Evolutionary conservation across 2,888 invertebrate genomes (phyloP).

Genomic region (Autographa pulchrina): DNA sequence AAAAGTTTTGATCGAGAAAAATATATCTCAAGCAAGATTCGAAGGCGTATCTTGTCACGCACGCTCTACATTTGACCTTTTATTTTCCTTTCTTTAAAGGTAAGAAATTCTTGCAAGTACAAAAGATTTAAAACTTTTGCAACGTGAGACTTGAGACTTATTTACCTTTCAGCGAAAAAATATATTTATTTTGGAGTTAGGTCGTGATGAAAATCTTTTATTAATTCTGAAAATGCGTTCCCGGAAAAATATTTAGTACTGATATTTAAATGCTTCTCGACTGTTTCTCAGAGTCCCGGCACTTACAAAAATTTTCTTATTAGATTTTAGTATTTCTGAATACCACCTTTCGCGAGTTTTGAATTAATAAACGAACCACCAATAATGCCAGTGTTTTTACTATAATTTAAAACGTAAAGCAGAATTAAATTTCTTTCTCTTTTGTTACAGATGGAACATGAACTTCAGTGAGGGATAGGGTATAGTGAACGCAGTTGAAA

Average conservation of each 20-base stretch:
- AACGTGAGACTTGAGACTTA: slow-evolving; percentile 5
- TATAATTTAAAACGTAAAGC: background rate
- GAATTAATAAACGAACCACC: slow-evolving; percentile 10
- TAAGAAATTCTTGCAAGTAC: slow-evolving; percentile 29
- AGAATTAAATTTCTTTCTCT: slow-evolving; percentile 13
- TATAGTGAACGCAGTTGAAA: slow-evolving; percentile 13
- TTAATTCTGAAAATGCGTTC: background rate
- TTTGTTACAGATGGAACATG: slow-evolving; percentile 63
- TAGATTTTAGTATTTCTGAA: background rate
- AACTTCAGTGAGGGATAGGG: slow-evolving; percentile 26
- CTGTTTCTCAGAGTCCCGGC: background rate
- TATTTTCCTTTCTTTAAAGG: slow-evolving; percentile 50
- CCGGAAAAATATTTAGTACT: background rate
- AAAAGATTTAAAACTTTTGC: slow-evolving; percentile 44
- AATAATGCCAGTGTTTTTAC: background rate
- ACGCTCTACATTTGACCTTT: slow-evolving; percentile 49
- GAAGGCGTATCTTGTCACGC: slow-evolving; percentile 64
- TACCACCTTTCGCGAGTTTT: background rate
- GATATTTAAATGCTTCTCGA: background rate
- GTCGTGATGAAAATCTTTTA: background rate
- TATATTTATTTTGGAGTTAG: background rate
- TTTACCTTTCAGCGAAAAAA: background rate
- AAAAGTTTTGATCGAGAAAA: slow-evolving; percentile 61
- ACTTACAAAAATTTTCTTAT: background rate
- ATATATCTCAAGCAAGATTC: slow-evolving; percentile 58